Base-by-base conservation (phyloP, 2,797 vertebrate species). In the Poecilia gillii region DNA sequence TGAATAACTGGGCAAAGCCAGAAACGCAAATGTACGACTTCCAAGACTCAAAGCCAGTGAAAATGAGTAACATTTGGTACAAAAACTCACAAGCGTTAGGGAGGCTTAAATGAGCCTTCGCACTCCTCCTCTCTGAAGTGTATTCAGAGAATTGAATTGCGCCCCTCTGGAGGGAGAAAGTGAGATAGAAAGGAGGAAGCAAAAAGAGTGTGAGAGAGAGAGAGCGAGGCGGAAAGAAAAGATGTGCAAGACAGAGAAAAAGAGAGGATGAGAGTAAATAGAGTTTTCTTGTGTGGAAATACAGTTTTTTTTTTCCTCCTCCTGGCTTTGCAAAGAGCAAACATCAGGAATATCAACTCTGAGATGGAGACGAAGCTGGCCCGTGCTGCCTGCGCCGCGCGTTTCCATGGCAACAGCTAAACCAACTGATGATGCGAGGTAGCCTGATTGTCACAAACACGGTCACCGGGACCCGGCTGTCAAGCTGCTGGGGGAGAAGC, bases 331-430 rank as follows among this genome's bases (percentile, higher is more conserved):
- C 79, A 79, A 81, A 90, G 87, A 90, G 81, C 89, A 93, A 93
- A 93, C 90, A 93, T 89, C 78, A 80, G 89, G 84, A 84, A 87
- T 74, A 90, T 91, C 84, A 79, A 81, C 87, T 93, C 89, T 53
- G 87, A 93, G 87, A 94, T 81, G 76, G 81, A 93, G 84, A 84
- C 3, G 25, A 89, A 81, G 75, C 84, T 87, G 91, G 84, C 83
- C 57, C 49, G 82, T 87, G 91, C 87, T 88, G 90, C 90, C 90
- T 89, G 91, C 91, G 88, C 81, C 28, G 59, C 18, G 25, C 51
- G 94, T 95, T 93, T 88, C 93, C 91, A 93, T 93, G 87, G 94
- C 88, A 94, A 95, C 95, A 87, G 62, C 92, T 83, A 93, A 90
- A 92, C 87, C 91, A 88, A 87, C 84, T 83, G 88, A 91, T 85